Base-by-base conservation (phyloP, 2,113 vertebrate genomes). In the Pelecanus crispus region DNA sequence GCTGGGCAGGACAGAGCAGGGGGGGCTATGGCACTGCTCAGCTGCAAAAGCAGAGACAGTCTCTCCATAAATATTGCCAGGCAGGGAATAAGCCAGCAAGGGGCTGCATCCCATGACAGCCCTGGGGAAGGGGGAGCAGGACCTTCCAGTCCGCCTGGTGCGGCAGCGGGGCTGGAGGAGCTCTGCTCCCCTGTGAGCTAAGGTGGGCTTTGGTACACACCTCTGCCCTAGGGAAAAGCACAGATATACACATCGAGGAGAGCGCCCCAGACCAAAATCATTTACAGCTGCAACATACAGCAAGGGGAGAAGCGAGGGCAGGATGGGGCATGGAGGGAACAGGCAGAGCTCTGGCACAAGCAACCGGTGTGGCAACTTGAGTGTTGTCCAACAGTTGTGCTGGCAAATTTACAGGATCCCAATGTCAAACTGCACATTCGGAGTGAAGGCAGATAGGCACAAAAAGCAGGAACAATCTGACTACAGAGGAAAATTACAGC, bases 211-310 rank as follows among this genome's bases (percentile, higher is more conserved):
- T 7, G 0, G 70, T 16, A 65, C 31, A 68, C 0, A 0, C 31
- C 36, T 70, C 34, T 56, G 67, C 32, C 71, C 50, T 17, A 55
- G 20, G 28, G 25, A 70, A 88, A 88, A 77, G 40, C 25, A 66
- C 0, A 0, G 36, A 79, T 28, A 24, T 0, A 50, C 2, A 1
- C n/a, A 71, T 12, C 0, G 1, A 81, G 21, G 13, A 71, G 40
- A 73, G 24, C 4, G 0, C 13, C n/a, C n/a, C 58, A 2, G 21
- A 15, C 19, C 24, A 16, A 79, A 71, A 47, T 18, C 13, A 58
- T 53, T 44, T 31, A 59, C n/a, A 72, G 9, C 56, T 0, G 0
- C 40, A 81, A 29, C 42, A 28, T 1, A 50, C 4, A 79, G 68
- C 50, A 56, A 11, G 34, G 28, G 8, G 13, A 42, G 65, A 70